A percentile compares a stretch with the other conserved stretches of the same genome.
Evolutionary conservation across 2,888 invertebrate species (phyloP).

Genomic region (Peribatodes rhomboidaria): DNA sequence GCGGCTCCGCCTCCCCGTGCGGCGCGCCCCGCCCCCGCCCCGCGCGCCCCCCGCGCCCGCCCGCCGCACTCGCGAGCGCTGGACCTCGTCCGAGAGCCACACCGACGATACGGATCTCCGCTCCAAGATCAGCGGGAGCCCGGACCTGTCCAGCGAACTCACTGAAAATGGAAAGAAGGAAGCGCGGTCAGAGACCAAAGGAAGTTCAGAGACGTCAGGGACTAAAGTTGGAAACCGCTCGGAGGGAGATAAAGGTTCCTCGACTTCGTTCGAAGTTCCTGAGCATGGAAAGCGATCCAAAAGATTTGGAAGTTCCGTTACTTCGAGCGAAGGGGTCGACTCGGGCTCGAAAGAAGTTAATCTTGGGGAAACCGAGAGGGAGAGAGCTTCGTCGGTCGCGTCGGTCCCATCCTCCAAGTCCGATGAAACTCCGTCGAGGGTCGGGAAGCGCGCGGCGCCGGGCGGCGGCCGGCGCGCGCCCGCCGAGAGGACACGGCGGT

Average conservation of each 20-base stretch:
- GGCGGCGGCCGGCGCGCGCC: not conserved
- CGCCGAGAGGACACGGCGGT: not conserved
- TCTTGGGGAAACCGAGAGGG: not conserved
- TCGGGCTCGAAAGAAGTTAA: not conserved
- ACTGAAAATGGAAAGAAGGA: not conserved
- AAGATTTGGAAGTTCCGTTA: not conserved
- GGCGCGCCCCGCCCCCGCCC: conserved; percentile 33
- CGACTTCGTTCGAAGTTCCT: not conserved
- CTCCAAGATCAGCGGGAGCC: not conserved
- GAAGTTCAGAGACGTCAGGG: too few relatives aligned
- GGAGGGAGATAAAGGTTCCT: not conserved
- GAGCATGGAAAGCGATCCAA: not conserved
- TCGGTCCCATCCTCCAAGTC: not conserved
- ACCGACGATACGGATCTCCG: not conserved
- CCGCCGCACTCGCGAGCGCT: not conserved
- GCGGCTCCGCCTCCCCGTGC: conserved; percentile 27
- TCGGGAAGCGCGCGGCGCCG: not conserved
- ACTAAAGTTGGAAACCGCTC: not conserved
- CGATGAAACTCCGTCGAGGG: not conserved
- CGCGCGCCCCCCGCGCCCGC: conserved; percentile 20
- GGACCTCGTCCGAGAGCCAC: not conserved
- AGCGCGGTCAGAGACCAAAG: too few relatives aligned
- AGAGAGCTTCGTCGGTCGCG: not conserved
- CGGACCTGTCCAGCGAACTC: not conserved
- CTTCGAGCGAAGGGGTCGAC: not conserved